Conservation (phyloP, 2,113 vertebrate genomes). For the Megaceryle maxima region DNA sequence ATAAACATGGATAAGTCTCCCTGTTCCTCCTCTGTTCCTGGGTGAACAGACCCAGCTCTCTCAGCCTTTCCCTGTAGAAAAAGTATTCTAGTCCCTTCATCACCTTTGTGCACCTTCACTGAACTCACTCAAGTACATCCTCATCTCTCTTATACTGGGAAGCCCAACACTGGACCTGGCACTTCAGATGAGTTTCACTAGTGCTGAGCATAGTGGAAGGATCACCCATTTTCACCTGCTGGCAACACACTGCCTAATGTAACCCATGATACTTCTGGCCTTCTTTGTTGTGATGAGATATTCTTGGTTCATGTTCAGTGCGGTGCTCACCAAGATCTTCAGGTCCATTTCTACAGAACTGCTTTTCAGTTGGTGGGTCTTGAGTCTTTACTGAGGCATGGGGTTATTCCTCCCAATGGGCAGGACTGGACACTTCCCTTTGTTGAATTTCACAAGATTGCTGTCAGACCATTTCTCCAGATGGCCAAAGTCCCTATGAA, state of each 20-base stretch:
- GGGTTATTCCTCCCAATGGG: background rate
- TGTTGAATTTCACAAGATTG: background rate
- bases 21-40: background rate
- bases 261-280: background rate
- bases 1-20: background rate
- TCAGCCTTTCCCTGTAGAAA: background rate
- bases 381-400: background rate
- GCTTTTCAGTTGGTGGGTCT: background rate
- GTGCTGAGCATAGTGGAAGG: background rate
- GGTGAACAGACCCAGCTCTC: background rate
- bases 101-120: background rate
- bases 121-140: background rate
- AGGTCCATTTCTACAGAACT: background rate
- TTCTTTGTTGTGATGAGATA: background rate
- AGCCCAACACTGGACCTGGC: background rate
- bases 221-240: accelerated
- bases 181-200: background rate
- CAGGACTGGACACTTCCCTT: background rate
- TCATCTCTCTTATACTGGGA: background rate
- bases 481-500: background rate
- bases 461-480: background rate
- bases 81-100: background rate
- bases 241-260: background rate
- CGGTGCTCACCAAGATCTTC: background rate
- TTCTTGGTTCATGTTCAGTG: background rate